Base-by-base conservation (phyloP, 1,140 invertebrate species). In the Apis cerana region DNA sequence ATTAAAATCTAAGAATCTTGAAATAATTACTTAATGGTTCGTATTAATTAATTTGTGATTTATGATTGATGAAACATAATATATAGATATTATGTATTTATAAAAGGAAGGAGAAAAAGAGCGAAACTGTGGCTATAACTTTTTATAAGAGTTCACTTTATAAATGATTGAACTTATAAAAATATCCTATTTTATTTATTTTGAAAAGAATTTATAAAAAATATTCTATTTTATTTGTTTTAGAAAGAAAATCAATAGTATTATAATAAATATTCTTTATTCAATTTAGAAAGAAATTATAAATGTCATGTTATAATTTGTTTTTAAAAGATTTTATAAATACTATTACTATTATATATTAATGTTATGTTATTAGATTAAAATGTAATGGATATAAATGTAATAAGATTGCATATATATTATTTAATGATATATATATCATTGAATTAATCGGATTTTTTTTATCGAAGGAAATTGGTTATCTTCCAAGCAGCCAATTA, bases 401-500 rank as follows among this genome's bases (percentile, higher is more conserved):
- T 23, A 15, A 74, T 54, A 71, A 8, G 27, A 17, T 0, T 56
- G 7, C 52, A 15, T 13, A 13, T 13, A 12, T 54, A 13, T 23
- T 61, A 12, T 62, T 33, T 33, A 33, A 33, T 33, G 33, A 17
- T 64, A 27, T 59, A n/a, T 9, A 10, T 19, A 23, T 27, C 15
- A 64, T 64, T 9, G 23, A 27, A 19, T 15, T n/a, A 68, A 50
- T 75, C 11, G 15, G 33, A 59, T 62, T 58, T 74, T 85, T 86
- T 79, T 72, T 70, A 72, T 82, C 87, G 65, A 71, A 65, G n/a
- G 82, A 67, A 89, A 92, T 93, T 92, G 91, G 91, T 92, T 86
- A 50, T 76, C 84, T 84, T 92, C 92, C 91, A 93, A 93, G 83
- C 88, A 72, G 87, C 82, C 92, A 92, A 93, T 93, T 93, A 93